Base-by-base conservation (phyloP, 2,797 vertebrate species). In the Danionella dracula region DNA sequence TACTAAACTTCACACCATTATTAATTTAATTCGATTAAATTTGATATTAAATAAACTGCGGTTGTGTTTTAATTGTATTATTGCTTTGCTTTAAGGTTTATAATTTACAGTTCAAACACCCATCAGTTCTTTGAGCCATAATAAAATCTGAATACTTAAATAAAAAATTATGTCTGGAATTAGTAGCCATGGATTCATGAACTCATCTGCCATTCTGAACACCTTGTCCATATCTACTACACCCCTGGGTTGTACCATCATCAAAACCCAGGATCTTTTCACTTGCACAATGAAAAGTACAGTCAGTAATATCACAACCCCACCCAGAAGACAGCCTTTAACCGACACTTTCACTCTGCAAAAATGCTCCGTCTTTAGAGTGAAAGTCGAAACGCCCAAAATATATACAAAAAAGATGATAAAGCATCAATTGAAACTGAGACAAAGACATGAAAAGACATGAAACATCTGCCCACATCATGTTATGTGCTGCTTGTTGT, bases 161-260 rank as follows among this genome's bases (percentile, higher is more conserved):
- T n/a, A n/a, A n/a, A n/a, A n/a, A n/a, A n/a, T n/a, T n/a, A n/a
- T n/a, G n/a, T n/a, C n/a, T 27, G 23, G 6, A 27, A 27, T 27
- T 6, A 3, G 3, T 27, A 6, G 29, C 1, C 0, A 8, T 20
- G 48, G 16, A 12, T 15, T 17, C 40, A 51, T 53, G 49, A 45
- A 10, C 6, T 35, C 29, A 34, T 16, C 2, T 8, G 29, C 44
- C 8, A 64, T 20, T 42, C 37, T 42, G 17, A 21, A 53, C 48
- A 32, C 20, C 27, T 11, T 16, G 17, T 64, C 16, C 29, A 54
- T n/a, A 29, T 35, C 34, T 35, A 54, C 49, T 45, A 27, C 62
- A 65, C 62, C 62, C 62, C 45, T 65, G 50, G 62, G 50, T 37
- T 65, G 62, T 35, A 17, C 38, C 29, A 38, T 4, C 42, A 54